Conservation (phyloP, 2,888 invertebrate species). For the Bombylius discolor region DNA sequence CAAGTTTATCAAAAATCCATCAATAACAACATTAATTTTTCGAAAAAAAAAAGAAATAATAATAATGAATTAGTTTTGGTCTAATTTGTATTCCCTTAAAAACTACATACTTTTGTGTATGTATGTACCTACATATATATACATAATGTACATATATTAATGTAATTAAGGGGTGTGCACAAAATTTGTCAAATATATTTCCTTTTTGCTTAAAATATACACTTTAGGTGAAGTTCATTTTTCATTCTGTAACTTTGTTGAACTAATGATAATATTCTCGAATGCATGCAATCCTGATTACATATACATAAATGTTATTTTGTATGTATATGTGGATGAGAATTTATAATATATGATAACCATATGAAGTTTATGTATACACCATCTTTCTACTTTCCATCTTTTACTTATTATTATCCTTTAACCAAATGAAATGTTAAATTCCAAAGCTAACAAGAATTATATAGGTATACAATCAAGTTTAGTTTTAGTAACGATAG, state of each 20-base stretch:
- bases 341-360: no score
- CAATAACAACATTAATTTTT: neutral
- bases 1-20: neutral
- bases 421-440: no score
- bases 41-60: neutral
- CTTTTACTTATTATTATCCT: no score
- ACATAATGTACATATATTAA: no score
- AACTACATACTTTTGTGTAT: neutral
- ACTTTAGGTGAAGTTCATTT: slow-evolving; percentile 18
- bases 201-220: slow-evolving; percentile 15
- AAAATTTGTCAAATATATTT: slow-evolving; percentile 20
- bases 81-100: slow-evolving; percentile 8
- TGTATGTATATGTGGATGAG: no score
- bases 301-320: no score
- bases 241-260: slow-evolving; percentile 13
- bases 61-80: neutral
- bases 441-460: no score
- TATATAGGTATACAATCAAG: no score
- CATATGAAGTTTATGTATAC: no score
- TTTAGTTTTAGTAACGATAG: no score
- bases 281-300: neutral
- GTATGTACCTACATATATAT: no score
- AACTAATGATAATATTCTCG: neutral
- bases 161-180: slow-evolving; percentile 10
- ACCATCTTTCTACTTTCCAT: no score